phyloP scores from a whole-genome alignment of 2,888 invertebrate genomes.

The Drosophila subquinaria region DNA sequence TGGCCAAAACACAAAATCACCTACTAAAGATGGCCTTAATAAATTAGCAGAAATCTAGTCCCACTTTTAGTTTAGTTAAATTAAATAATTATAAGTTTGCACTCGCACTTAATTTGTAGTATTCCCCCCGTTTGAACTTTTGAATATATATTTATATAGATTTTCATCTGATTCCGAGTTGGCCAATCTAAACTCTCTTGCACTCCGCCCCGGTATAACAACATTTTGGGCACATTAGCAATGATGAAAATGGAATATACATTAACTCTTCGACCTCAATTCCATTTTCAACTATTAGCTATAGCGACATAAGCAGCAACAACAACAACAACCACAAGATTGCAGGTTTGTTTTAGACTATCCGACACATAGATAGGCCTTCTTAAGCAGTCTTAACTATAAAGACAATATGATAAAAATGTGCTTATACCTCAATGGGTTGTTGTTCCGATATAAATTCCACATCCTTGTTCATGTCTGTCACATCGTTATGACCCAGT shows the following conservation, averaged over 20 bases:
- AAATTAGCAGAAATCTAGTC: background rate
- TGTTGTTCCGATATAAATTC: constrained; percentile 89
- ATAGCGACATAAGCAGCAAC: constrained; percentile 17
- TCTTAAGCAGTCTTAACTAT: constrained; percentile 17
- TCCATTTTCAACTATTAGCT: constrained; percentile 28
- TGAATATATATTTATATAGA: background rate
- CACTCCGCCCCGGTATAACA: constrained; percentile 64
- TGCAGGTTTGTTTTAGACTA: constrained; percentile 21
- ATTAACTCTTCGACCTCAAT: constrained; percentile 6
- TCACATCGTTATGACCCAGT: constrained; percentile 62
- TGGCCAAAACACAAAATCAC: constrained; percentile 32
- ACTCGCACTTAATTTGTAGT: constrained; percentile 11
- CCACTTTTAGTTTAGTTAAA: background rate
- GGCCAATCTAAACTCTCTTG: constrained; percentile 17
- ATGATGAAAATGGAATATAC: constrained; percentile 36
- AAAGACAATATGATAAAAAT: constrained; percentile 1
- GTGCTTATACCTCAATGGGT: constrained; percentile 83
- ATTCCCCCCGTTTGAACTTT: background rate
- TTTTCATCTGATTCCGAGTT: background rate
- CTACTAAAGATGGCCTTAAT: background rate
- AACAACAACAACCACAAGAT: constrained; percentile 34
- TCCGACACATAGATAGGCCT: background rate
- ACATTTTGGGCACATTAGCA: constrained; percentile 81
- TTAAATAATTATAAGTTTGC: background rate
- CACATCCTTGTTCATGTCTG: constrained; percentile 88